Conservation (phyloP, 2,888 invertebrate species). For the Agonopterix arenella region DNA sequence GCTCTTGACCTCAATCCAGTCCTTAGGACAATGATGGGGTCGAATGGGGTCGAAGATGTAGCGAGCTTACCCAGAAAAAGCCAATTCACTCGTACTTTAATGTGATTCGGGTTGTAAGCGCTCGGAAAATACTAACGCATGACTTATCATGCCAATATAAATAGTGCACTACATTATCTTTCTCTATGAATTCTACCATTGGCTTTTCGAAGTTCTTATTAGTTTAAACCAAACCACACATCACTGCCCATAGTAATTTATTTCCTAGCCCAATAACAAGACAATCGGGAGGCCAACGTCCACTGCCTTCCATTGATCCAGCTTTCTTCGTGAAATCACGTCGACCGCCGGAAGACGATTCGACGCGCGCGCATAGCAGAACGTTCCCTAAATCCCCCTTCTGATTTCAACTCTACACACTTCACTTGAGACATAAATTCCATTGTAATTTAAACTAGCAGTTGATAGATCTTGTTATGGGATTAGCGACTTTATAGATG, state of each 20-base stretch:
- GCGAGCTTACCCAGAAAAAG: too few species aligned
- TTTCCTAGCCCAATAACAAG: slow-evolving; percentile 14
- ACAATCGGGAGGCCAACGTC: slow-evolving; percentile 67
- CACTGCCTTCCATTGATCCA: slow-evolving; percentile 66
- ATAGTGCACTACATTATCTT: too few species aligned
- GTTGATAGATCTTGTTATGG: not conserved
- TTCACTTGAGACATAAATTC: not conserved
- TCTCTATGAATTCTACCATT: too few species aligned
- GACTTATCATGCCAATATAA: too few species aligned
- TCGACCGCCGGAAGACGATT: slow-evolving; percentile 72
- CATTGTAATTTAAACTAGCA: not conserved
- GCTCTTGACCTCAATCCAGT: too few species aligned
- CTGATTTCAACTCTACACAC: not conserved
- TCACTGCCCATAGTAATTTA: not conserved
- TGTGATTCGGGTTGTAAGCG: too few species aligned
- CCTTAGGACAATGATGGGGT: too few species aligned
- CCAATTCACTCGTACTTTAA: too few species aligned
- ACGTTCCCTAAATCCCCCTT: slow-evolving; percentile 22
- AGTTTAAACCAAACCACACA: not conserved
- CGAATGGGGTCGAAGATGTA: too few species aligned
- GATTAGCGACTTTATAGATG: not conserved
- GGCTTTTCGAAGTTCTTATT: not conserved
- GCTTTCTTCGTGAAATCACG: slow-evolving; percentile 75
- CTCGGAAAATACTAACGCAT: too few species aligned
- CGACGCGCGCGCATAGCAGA: slow-evolving; percentile 64